Evolutionary conservation across 1,140 invertebrate genomes (phyloP), one percentile per base, ranked within the genome.

Genomic region (Limonius californicus): DNA sequence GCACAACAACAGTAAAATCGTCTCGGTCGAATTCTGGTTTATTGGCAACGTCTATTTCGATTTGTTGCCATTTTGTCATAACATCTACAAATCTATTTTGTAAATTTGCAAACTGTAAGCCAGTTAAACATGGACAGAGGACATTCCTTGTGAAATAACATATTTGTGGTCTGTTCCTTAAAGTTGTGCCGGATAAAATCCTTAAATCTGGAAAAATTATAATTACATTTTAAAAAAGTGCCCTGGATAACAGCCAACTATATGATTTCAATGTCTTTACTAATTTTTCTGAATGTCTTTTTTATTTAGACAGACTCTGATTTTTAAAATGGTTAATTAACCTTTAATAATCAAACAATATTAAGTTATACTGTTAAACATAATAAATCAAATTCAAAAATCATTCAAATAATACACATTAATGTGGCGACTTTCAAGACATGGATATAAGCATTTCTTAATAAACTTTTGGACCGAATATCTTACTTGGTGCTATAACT

Each of bases 1-100:
- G 85, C 2, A 77, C 66, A 3, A 88, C 79, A 0, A 89, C 83
- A 2, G 84, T 79, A 68, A 90, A 90, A 68, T 89, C 87, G 12
- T 81, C 68, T 69, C 56, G 78, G 60, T 84, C 79, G 54, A 76
- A 79, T 57, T 78, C 77, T 0, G 69, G 60, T 60, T 69, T 56
- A 11, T 70, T 67, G 2, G 75, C 72, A 0, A 81, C 57, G 58
- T 79, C 70, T 27, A 77, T 32, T 42, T 79, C 77, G 1, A 76
- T 16, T 30, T 71, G 58, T 47, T 78, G 79, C 76, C 72, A 84
- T 65, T 73, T 72, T 1, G 27, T 30, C 14, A 84, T 78, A 0
- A 77, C 75, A 43, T 77, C 35, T 43, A 66, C 68, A 63, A 73
- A 74, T 43, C 76, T 58, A 57, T 66, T 0, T 56, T 54, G 55